Evolutionary conservation across 2,113 vertebrate species (phyloP), one percentile per base, ranked within the genome.

Genomic region (Azemiops feae): DNA sequence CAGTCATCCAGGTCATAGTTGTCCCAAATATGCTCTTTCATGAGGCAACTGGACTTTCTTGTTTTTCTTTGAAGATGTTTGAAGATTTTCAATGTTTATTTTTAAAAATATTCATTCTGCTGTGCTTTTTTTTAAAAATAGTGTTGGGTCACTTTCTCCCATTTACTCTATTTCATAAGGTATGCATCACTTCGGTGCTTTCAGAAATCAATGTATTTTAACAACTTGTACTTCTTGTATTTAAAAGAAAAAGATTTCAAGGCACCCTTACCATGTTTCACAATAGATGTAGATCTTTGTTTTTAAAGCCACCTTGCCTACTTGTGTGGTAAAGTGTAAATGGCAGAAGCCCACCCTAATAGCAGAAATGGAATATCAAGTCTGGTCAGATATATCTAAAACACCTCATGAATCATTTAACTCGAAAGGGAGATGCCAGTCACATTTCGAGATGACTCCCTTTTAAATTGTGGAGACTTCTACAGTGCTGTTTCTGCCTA

Each of bases 361-460:
- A 95, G 4, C 0, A 0, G 92, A 74, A 85, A 9, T 91, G 85
- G 91, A 95, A 94, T 95, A 94, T 95, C 94, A 23, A 94, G 95
- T 92, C 96, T 95, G 96, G 93, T 93, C 93, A 95, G 53, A 93
- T 45, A 58, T 23, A 92, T 89, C 91, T 92, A 57, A 0, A 4
- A 85, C 91, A 4, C 0, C 90, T 92, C 55, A 88, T 96, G 93
- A 91, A 91, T 86, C 88, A 91, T 94, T 92, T 89, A 64, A 89
- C 92, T 94, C 93, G 47, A 87, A 93, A 94, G 93, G 69, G 88
- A 95, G 85, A 91, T 94, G 93, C 93, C 92, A 91, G 85, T 20
- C 27, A 91, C 54, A 58, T 92, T 95, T 94, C 92, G 22, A 93
- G 95, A 95, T 93, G 93, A 95, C 93, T 53, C 92, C 95, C 53